phyloP scores from a whole-genome alignment of 2,797 vertebrate genomes.

The Sciurus vulgaris region DNA sequence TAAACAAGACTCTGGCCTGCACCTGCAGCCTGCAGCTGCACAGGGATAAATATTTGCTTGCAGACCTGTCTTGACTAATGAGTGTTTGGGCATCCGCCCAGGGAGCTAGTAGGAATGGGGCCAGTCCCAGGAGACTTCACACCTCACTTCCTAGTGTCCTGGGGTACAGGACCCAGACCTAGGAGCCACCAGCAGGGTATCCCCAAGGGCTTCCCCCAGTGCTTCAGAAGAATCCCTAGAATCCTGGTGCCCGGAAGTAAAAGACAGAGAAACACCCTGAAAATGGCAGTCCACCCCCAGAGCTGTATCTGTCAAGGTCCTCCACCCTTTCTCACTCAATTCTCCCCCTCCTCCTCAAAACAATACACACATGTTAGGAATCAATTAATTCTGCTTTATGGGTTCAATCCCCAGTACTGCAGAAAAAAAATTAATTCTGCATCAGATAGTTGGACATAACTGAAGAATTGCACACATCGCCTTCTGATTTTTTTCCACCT shows the following conservation, averaged over 20 bases:
- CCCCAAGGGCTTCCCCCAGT: not conserved
- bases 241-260: not conserved
- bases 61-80: conserved; percentile 53
- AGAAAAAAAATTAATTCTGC: not conserved
- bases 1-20: conserved; percentile 76
- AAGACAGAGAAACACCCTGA: not conserved
- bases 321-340: too few relatives aligned
- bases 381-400: not conserved
- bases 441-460: not conserved
- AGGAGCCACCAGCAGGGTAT: not conserved
- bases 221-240: not conserved
- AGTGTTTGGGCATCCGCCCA: conserved; percentile 58
- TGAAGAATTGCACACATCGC: not conserved
- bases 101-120: conserved; percentile 5
- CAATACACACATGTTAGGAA: not conserved
- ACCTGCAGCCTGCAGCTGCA: conserved; percentile 67
- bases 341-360: not conserved
- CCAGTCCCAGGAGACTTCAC: not conserved
- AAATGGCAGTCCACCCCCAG: not conserved
- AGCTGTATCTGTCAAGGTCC: not conserved
- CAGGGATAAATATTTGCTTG: conserved; percentile 79
- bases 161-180: not conserved
- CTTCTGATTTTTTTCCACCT: conserved; percentile 32
- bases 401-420: not conserved
- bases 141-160: not conserved